A percentile compares a stretch with the other conserved stretches of the same genome.
phyloP scores from a whole-genome alignment of 2,797 vertebrate genomes.

The Amazona finschi region DNA sequence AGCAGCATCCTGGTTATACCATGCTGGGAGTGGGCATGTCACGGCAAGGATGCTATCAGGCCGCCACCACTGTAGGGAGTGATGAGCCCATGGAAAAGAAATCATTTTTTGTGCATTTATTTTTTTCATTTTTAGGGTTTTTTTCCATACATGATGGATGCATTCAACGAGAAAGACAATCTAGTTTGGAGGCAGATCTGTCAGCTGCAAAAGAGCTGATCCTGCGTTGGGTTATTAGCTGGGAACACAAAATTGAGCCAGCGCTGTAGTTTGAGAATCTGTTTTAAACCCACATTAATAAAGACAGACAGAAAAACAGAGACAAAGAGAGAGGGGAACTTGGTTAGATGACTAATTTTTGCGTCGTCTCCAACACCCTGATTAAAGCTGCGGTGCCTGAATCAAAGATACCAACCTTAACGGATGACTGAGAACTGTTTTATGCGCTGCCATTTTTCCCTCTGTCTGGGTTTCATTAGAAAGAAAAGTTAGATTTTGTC shows the following conservation, averaged over 20 bases:
- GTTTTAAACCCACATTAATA: constrained; percentile 68
- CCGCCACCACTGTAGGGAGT: background rate
- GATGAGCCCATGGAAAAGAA: background rate
- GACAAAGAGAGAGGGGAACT: constrained; percentile 6
- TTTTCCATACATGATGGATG: constrained; percentile 53
- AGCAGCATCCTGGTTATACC: background rate
- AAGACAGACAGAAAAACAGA: background rate
- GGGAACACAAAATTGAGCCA: constrained; percentile 65
- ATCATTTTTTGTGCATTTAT: background rate
- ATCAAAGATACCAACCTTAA: constrained; percentile 73
- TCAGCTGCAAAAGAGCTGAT: constrained; percentile 69
- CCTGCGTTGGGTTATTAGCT: constrained; percentile 65
- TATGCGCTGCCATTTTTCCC: constrained; percentile 51
- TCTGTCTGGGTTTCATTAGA: constrained; percentile 68
- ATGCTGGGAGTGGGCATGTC: background rate
- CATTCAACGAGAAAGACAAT: constrained; percentile 53
- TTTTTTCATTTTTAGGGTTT: background rate
- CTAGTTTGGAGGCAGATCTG: constrained; percentile 50
- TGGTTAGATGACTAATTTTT: constrained; percentile 62
- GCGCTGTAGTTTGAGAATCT: constrained; percentile 39
- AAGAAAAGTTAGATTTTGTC: constrained; percentile 54
- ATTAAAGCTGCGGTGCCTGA: constrained; percentile 72
- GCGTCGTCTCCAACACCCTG: constrained; percentile 63
- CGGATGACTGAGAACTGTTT: constrained; percentile 72
- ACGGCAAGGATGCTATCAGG: background rate